phyloP scores from a whole-genome alignment of 2,113 vertebrate species.

The Globicephala melas region DNA sequence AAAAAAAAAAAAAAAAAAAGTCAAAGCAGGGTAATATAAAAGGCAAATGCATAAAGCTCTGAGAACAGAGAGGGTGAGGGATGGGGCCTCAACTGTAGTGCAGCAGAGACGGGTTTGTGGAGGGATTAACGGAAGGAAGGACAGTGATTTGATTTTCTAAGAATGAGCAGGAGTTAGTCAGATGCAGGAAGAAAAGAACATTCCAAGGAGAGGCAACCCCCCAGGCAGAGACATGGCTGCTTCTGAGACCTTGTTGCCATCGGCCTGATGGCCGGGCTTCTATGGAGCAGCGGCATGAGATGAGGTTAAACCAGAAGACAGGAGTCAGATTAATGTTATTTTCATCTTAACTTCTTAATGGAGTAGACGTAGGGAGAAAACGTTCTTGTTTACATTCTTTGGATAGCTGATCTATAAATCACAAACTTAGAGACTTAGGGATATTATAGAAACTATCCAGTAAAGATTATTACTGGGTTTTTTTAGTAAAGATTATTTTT shows the following conservation, averaged over 20 bases:
- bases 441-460: not conserved
- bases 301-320: not conserved
- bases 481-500: conserved; percentile 8
- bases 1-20: not conserved
- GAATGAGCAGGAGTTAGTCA: not conserved
- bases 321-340: not conserved
- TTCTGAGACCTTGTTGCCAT: not conserved
- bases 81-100: not conserved
- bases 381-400: not conserved
- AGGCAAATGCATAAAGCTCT: not conserved
- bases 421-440: not conserved
- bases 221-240: not conserved
- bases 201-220: not conserved
- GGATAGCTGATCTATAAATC: not conserved
- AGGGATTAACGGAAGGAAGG: not conserved
- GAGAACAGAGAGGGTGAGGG: not conserved
- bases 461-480: not conserved
- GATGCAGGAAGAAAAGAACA: not conserved
- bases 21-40: not conserved
- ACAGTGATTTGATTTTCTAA: not conserved
- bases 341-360: not conserved
- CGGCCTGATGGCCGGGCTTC: not conserved
- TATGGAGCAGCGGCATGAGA: not conserved
- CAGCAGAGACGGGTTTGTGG: not conserved
- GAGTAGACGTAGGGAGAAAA: not conserved